A percentile compares a stretch with the other conserved stretches of the same genome.
These are phyloP conservation scores for Omphaloscelis lunosa DNA, from an alignment of 2,888 invertebrate genomes.

Conservation along the genomic window DNA sequence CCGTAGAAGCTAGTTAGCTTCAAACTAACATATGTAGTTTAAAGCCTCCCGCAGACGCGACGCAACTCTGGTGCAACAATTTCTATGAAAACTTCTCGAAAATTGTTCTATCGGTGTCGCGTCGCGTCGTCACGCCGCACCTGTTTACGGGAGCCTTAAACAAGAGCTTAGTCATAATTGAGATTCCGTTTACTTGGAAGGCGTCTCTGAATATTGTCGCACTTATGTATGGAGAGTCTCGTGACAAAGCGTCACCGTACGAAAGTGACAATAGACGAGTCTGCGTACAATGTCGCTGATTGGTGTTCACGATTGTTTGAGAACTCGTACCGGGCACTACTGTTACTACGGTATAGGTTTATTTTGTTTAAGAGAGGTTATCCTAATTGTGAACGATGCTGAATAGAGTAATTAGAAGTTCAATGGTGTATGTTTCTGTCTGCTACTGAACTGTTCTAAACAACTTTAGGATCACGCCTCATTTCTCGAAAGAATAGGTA, in stretches of 20 bases:
- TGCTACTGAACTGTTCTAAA: background rate
- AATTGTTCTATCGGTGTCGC: too few species aligned
- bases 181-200: slow-evolving; percentile 4
- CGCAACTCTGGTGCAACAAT: too few species aligned
- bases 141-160: background rate
- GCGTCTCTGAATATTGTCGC: slow-evolving; percentile 32
- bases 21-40: slow-evolving; percentile 15
- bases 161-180: slow-evolving; percentile 20
- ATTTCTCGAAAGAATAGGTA: background rate
- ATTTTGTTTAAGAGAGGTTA: slow-evolving; percentile 16
- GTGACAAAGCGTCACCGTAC: slow-evolving; percentile 32
- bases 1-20: background rate
- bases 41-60: too few species aligned
- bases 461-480: background rate
- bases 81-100: too few species aligned
- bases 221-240: background rate
- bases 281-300: slow-evolving; percentile 22
- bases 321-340: slow-evolving; percentile 21
- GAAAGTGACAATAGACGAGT: slow-evolving; percentile 39
- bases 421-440: background rate
- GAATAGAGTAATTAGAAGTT: background rate
- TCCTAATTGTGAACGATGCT: slow-evolving; percentile 8
- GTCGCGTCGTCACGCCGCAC: too few species aligned
- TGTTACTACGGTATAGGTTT: background rate
- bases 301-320: slow-evolving; percentile 38